Evolutionary conservation across 2,797 vertebrate species (phyloP), one percentile per base, ranked within the genome.

Genomic region (Xenops minutus): DNA sequence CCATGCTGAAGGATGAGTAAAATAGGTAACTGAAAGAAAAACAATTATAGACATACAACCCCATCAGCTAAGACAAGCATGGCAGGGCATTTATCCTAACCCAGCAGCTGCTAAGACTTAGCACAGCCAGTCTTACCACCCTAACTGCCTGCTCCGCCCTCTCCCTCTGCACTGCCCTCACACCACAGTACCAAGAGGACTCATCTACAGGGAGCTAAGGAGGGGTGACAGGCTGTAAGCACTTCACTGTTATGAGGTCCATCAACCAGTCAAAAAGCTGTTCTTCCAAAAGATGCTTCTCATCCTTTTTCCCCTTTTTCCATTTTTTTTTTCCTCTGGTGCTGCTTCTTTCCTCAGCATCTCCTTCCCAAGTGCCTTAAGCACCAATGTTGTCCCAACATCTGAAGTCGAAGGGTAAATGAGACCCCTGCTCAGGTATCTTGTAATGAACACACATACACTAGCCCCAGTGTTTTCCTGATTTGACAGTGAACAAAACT

Each of bases 21-120:
- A 54, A 14, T n/a, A 88, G 52, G 55, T 82, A 89, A 96, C 94
- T 78, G 66, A 96, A 96, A 95, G 81, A 67, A 36, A 78, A 36
- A 11, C 54, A 81, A 44, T 18, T 85, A 62, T 7, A 44, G 41
- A n/a, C 22, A 64, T 44, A 43, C 54, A 78, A 46, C 12, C 19
- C 49, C 73, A 83, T 71, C 84, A 74, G 62, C 85, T 72, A 89
- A 51, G 66, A 87, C 17, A 7, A 62, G 48, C 32, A 14, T 10
- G 24, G 68, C 16, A 74, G 67, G 49, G 46, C 18, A 39, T 13
- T 30, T 68, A 49, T 30, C 17, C 44, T 48, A 44, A 69, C 48
- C 17, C 4, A 16, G 30, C 4, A 14, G 9, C 14, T 32, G 63
- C 10, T 39, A 18, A 29, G 36, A 14, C 16, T 13, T 2, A 1